Base-by-base conservation (phyloP, 2,113 vertebrate species). In the Macroglossus sobrinus region DNA sequence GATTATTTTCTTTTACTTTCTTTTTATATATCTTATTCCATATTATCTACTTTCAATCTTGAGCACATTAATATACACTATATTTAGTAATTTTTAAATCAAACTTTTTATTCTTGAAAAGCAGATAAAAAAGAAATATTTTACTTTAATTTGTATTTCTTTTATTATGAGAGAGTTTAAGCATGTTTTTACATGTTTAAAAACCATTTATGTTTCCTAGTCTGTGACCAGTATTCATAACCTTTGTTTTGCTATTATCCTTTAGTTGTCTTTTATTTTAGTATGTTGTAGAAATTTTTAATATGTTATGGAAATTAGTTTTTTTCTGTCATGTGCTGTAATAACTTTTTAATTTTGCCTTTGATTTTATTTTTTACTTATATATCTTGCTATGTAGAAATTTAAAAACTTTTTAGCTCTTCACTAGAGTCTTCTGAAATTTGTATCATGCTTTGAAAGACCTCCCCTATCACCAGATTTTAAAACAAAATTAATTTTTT, bases 351-450 rank as follows among this genome's bases (percentile, higher is more conserved):
- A 53, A 33, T 53, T 79, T 94, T 84, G 50, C 61, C 3, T 84
- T 92, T 88, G 66, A 84, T 57, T 64, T 80, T 87, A 90, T 53
- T 40, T 79, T 86, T 89, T 84, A 89, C 16, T 43, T 66, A n/a
- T 28, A 26, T 76, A 64, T 55, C 26, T 90, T 40, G 9, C 43
- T 63, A 24, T 86, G 43, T 0, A 93, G 33, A 63, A 80, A 76
- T 86, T 78, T 0, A 24, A n/a, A 74, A 15, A 30, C 12, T 55
- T 72, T 53, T 40, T 78, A 87, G 12, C 33, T 47, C 47, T 89
- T 55, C 53, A 19, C 38, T 61, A 28, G 82, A 7, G 35, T 81
- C 24, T 87, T 74, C 75, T 59, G n/a, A 79, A 84, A 89, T 40
- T 79, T 66, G 79, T 72, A 26, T 63, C 35, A 71, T 84, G 33